A percentile compares a stretch with the other conserved stretches of the same genome.
Conservation (phyloP, 1,140 invertebrate species). For the Helicoverpa zea region DNA sequence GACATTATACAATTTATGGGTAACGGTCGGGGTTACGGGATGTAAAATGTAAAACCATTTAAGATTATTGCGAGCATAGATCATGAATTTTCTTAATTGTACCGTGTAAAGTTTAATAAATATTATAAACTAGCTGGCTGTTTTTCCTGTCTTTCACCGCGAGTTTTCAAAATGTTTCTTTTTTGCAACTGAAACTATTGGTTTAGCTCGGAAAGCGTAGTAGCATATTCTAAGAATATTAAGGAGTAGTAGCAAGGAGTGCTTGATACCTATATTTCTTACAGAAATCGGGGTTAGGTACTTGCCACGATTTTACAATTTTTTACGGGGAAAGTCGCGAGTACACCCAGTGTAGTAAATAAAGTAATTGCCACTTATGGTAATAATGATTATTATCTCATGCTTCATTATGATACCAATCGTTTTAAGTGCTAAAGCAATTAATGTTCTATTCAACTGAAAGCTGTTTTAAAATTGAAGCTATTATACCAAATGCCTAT, state of each 20-base stretch:
- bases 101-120: neutral
- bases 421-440: neutral
- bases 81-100: neutral
- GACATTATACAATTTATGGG: slow-evolving; percentile 39
- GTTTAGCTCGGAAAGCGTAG: no score
- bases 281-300: no score
- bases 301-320: no score
- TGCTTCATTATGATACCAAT: neutral
- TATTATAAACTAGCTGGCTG: neutral
- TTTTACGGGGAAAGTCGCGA: no score
- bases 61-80: slow-evolving; percentile 1
- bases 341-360: no score
- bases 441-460: neutral
- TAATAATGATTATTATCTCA: neutral
- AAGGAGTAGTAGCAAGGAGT: no score
- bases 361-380: neutral
- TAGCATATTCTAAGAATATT: no score
- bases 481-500: neutral
- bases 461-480: neutral
- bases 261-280: no score
- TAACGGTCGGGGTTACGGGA: slow-evolving; percentile 11
- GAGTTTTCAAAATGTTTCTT: no score
- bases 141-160: no score
- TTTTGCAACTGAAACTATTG: no score
- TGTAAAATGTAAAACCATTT: slow-evolving; percentile 35